phyloP scores from a whole-genome alignment of 1,140 invertebrate species.

The Lordiphosa clarofinis region DNA sequence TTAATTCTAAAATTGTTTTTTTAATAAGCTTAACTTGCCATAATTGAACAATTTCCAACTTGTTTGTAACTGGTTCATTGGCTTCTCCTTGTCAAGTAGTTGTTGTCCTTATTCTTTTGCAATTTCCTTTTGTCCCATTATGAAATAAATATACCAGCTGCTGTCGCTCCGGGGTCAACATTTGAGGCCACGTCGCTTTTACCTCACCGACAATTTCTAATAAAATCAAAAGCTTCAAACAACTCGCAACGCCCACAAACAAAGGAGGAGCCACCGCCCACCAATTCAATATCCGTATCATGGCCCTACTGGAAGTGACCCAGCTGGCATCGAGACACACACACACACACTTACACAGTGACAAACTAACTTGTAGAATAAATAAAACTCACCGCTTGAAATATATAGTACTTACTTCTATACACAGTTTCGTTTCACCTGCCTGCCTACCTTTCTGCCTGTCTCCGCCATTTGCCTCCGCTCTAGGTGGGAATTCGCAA shows the following conservation, averaged over 20 bases:
- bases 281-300: slow-evolving; percentile 59
- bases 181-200: slow-evolving; percentile 49
- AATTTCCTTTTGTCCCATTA: slow-evolving; percentile 43
- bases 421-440: slow-evolving; percentile 31
- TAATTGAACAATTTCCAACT: slow-evolving; percentile 9
- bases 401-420: slow-evolving; percentile 33
- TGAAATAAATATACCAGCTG: slow-evolving; percentile 28
- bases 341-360: slow-evolving; percentile 3
- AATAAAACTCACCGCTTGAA: slow-evolving; percentile 57
- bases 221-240: slow-evolving; percentile 70
- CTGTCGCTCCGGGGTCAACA: slow-evolving; percentile 13
- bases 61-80: slow-evolving; percentile 34
- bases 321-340: slow-evolving; percentile 29
- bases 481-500: slow-evolving; percentile 62
- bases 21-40: too few species aligned
- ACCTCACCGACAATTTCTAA: slow-evolving; percentile 65
- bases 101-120: slow-evolving; percentile 10
- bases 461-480: slow-evolving; percentile 27
- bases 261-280: slow-evolving; percentile 19
- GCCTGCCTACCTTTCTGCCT: slow-evolving; percentile 21
- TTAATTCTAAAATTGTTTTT: too few species aligned
- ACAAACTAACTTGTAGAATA: slow-evolving; percentile 57
- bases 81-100: slow-evolving; percentile 18
- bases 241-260: slow-evolving; percentile 17
- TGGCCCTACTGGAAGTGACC: slow-evolving; percentile 32